phyloP scores from a whole-genome alignment of 1,140 invertebrate genomes.

The Drosophila nikananu region DNA sequence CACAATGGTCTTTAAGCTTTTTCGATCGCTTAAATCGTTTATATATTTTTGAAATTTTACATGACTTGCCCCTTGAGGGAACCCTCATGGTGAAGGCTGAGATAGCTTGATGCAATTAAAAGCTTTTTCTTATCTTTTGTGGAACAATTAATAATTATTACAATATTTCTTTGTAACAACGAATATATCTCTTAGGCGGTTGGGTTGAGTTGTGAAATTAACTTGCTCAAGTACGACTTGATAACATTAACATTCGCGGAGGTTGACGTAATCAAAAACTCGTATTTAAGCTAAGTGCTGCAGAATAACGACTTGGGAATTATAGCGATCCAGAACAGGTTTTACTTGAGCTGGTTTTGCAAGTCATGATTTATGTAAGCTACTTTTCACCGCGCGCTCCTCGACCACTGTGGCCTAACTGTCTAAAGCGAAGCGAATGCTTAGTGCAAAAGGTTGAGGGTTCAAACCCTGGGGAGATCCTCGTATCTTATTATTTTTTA shows the following conservation, averaged over 20 bases:
- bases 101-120: too few species aligned
- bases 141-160: neutral
- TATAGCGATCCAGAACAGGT: neutral
- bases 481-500: neutral
- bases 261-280: neutral
- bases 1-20: neutral
- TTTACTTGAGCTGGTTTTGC: neutral
- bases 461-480: neutral
- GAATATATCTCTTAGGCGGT: neutral
- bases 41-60: neutral
- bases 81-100: neutral
- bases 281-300: neutral
- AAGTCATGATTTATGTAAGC: neutral
- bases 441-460: neutral
- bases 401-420: neutral
- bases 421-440: neutral
- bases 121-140: neutral
- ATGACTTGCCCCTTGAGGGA: neutral
- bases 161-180: neutral
- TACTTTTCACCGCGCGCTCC: neutral
- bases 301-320: constrained; percentile 1
- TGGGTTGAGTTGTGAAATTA: too few species aligned
- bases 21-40: neutral
- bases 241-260: neutral
- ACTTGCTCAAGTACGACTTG: neutral